These are phyloP conservation scores for Felis chaus DNA, from an alignment of 2,113 vertebrate genomes.

Conservation along the genomic window DNA sequence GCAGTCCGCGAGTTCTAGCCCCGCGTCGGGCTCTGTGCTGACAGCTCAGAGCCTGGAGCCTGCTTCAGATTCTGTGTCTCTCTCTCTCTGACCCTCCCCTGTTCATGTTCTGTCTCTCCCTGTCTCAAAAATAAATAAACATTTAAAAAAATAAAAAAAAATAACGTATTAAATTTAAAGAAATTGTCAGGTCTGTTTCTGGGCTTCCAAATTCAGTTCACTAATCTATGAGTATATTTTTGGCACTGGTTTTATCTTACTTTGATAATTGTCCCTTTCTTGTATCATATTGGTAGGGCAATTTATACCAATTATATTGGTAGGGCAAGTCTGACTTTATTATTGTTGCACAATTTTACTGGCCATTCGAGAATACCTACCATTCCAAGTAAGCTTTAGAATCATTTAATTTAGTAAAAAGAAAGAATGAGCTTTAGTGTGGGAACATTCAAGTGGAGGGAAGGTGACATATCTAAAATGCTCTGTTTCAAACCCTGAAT, in stretches of 20 bases:
- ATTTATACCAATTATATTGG: neutral
- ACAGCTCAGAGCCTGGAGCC: too few species aligned
- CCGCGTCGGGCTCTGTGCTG: too few species aligned
- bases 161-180: neutral
- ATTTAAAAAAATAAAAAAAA: too few species aligned
- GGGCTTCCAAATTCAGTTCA: neutral
- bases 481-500: neutral
- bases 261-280: neutral
- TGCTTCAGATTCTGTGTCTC: too few species aligned
- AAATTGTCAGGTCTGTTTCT: neutral
- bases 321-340: neutral
- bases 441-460: neutral
- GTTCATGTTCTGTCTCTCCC: too few species aligned
- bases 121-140: too few species aligned
- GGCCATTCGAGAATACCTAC: neutral
- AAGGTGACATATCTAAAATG: conserved; percentile 14
- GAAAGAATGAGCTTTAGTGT: conserved; percentile 3
- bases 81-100: too few species aligned
- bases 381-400: neutral
- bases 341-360: neutral
- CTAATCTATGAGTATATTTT: neutral
- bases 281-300: neutral
- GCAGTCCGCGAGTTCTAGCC: too few species aligned
- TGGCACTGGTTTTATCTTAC: neutral
- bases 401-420: conserved; percentile 1